phyloP scores from a whole-genome alignment of 2,113 vertebrate species.

The Syrrhaptes paradoxus region DNA sequence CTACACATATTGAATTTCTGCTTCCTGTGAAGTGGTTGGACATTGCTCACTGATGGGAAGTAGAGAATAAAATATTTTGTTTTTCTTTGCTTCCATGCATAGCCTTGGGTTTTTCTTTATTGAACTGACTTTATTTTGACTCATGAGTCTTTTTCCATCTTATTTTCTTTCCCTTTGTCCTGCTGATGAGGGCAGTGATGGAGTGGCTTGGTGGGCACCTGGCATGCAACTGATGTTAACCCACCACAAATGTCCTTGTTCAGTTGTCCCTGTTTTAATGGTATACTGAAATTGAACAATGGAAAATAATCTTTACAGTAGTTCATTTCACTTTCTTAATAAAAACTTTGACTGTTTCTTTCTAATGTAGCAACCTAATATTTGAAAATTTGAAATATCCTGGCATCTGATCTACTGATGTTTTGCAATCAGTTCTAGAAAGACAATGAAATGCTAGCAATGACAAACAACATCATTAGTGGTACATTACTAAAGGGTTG shows the following conservation, averaged over 20 bases:
- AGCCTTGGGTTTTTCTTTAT: too few relatives aligned
- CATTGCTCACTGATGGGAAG: too few relatives aligned
- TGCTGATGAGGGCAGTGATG: too few relatives aligned
- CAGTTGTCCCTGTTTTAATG: not conserved
- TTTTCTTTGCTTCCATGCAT: too few relatives aligned
- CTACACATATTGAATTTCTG: too few relatives aligned
- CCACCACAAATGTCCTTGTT: not conserved
- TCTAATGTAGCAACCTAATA: not conserved
- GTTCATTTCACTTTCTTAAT: not conserved
- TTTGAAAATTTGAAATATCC: not conserved
- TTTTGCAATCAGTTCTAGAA: not conserved
- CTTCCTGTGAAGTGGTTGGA: too few relatives aligned
- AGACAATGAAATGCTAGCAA: not conserved
- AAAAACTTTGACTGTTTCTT: not conserved
- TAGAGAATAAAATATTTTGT: too few relatives aligned
- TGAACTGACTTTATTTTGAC: too few relatives aligned
- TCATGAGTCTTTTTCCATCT: too few relatives aligned
- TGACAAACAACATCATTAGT: not conserved
- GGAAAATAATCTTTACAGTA: not conserved
- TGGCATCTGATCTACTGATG: not conserved
- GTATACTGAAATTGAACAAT: not conserved
- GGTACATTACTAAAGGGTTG: not conserved
- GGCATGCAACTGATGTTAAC: too few relatives aligned
- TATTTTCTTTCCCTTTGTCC: too few relatives aligned
- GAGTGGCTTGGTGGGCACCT: too few relatives aligned